Evolutionary conservation across 2,113 vertebrate species (phyloP).

Genomic region (Pagrus major): DNA sequence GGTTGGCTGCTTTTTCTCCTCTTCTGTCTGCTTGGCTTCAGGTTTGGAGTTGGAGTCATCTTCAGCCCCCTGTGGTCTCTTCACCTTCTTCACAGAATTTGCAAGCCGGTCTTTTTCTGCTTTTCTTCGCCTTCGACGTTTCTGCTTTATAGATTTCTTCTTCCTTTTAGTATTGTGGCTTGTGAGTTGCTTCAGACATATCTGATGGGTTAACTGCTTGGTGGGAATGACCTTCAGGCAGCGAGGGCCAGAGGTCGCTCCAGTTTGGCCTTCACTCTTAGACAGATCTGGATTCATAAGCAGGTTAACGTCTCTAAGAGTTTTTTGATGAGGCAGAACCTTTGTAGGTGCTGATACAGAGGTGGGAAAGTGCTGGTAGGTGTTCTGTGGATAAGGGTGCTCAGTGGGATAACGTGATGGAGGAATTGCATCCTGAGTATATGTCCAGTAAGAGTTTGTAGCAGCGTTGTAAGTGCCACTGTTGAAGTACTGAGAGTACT

Average conservation of each 20-base stretch:
- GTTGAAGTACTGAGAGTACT: conserved; percentile 9
- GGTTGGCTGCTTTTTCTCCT: not conserved
- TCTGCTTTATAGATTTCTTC: fast-evolving
- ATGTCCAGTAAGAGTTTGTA: not conserved
- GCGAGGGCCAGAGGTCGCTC: not conserved
- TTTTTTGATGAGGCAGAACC: fast-evolving
- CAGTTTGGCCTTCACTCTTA: conserved; percentile 48
- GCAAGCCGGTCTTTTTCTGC: fast-evolving
- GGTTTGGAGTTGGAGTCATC: no score
- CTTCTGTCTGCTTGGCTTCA: not conserved
- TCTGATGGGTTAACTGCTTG: not conserved
- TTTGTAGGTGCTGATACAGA: fast-evolving
- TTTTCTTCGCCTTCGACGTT: no score
- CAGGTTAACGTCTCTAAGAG: not conserved
- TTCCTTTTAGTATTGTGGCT: fast-evolving
- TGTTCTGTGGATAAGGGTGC: not conserved
- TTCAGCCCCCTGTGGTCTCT: not conserved
- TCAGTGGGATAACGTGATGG: not conserved
- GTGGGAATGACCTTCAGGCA: conserved; percentile 40
- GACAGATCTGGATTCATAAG: conserved; percentile 51
- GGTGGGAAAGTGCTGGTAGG: not conserved
- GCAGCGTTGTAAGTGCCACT: not conserved
- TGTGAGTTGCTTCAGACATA: not conserved
- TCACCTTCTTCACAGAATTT: not conserved
- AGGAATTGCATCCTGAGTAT: not conserved